Conservation (phyloP, 2,113 vertebrate species). For the Ibidorhyncha struthersii region DNA sequence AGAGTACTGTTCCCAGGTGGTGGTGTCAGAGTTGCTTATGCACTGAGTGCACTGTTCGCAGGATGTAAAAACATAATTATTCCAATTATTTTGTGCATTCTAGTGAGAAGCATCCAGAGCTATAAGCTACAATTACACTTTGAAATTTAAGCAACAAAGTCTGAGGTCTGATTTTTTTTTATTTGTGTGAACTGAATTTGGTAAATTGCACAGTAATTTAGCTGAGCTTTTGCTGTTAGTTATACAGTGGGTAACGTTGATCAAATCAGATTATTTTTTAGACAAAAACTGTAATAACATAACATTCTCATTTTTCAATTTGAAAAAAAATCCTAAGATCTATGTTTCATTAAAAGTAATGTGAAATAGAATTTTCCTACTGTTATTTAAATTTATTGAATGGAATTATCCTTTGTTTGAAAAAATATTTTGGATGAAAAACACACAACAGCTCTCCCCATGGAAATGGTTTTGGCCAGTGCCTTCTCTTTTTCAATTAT, state of each 20-base stretch:
- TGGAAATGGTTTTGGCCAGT: background rate
- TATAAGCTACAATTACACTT: background rate
- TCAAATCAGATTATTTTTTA: background rate
- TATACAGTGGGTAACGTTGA: background rate
- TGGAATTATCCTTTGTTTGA: background rate
- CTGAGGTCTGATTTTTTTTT: background rate
- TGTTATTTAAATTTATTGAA: background rate
- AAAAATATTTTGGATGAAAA: background rate
- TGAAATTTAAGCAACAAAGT: background rate
- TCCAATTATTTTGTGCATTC: background rate
- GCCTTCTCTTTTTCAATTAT: background rate
- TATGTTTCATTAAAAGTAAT: background rate
- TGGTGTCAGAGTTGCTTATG: background rate
- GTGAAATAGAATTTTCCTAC: background rate
- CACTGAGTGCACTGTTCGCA: background rate
- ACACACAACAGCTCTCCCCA: background rate
- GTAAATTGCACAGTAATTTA: background rate
- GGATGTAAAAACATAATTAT: background rate
- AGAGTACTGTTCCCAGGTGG: background rate
- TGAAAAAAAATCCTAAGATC: background rate
- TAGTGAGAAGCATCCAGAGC: background rate
- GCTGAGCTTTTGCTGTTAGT: background rate
- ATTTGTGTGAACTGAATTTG: background rate
- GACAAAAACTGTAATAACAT: background rate
- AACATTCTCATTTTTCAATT: background rate